Percentiles rank a stretch among this genome's conserved stretches.
phyloP scores from a whole-genome alignment of 2,113 vertebrate genomes.

The Amblyopsis rosae region DNA sequence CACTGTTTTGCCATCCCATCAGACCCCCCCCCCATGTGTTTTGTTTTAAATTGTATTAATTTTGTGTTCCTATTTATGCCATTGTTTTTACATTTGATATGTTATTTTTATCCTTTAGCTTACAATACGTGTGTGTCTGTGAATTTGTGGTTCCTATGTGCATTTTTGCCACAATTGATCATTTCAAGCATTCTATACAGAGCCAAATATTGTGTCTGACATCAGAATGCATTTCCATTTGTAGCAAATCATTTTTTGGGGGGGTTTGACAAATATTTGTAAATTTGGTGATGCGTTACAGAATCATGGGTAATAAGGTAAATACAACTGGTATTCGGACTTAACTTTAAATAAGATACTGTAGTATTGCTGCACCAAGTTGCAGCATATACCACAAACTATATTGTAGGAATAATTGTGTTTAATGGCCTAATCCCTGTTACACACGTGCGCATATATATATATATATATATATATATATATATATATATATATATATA shows the following conservation, averaged over 20 bases:
- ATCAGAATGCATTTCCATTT: neutral
- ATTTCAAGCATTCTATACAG: conserved; percentile 19
- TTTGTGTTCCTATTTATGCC: conserved; percentile 66
- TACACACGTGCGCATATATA: no score
- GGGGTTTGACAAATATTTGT: neutral
- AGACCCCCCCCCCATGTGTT: neutral
- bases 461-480: no score
- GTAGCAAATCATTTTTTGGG: neutral
- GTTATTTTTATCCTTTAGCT: conserved; percentile 40
- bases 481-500: no score
- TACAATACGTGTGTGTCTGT: conserved; percentile 5
- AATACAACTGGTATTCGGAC: no score
- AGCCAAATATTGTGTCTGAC: neutral
- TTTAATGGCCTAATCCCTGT: no score
- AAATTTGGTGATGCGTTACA: neutral
- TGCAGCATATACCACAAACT: no score
- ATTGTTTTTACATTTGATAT: conserved; percentile 58
- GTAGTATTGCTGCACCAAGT: no score
- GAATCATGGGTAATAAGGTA: neutral
- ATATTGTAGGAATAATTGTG: no score
- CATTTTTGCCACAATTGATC: conserved; percentile 8
- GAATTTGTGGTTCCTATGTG: neutral
- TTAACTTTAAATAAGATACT: no score
- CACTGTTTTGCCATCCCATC: conserved; percentile 59
- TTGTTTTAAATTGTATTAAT: conserved; percentile 41